Evolutionary conservation across 1,140 invertebrate species (phyloP).

Genomic region (Papilio polytes): DNA sequence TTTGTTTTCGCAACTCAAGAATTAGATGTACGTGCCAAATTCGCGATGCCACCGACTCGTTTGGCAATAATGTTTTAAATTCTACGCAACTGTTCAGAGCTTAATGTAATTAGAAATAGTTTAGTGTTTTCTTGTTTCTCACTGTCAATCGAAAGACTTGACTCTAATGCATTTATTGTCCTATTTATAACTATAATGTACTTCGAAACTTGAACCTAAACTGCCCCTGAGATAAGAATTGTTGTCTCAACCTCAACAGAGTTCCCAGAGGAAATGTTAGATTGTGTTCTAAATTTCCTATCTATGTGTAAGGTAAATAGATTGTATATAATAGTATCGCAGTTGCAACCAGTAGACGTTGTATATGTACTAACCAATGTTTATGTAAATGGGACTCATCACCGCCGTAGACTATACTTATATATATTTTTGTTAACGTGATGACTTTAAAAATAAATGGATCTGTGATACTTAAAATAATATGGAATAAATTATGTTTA

Average conservation of each 20-base stretch:
- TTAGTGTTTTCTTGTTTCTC: slow-evolving; percentile 47
- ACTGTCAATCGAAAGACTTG: slow-evolving; percentile 51
- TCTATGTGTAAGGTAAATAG: slow-evolving; percentile 64
- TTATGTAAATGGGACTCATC: slow-evolving; percentile 66
- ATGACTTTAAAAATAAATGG: slow-evolving; percentile 83
- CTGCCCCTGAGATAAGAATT: not conserved
- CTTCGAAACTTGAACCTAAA: not conserved
- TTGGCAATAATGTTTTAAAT: slow-evolving; percentile 65
- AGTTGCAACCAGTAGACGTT: slow-evolving; percentile 47
- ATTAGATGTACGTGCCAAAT: slow-evolving; percentile 72
- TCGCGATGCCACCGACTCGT: slow-evolving; percentile 57
- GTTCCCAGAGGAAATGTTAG: slow-evolving; percentile 28
- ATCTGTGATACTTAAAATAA: slow-evolving; percentile 84
- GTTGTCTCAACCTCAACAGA: slow-evolving; percentile 6
- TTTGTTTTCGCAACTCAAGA: slow-evolving; percentile 40
- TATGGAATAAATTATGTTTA: slow-evolving; percentile 84
- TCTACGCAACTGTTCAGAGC: slow-evolving; percentile 65
- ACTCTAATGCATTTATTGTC: slow-evolving; percentile 58
- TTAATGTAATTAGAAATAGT: slow-evolving; percentile 60
- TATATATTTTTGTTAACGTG: slow-evolving; percentile 83
- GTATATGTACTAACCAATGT: slow-evolving; percentile 52
- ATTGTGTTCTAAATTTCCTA: slow-evolving; percentile 34
- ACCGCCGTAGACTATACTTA: slow-evolving; percentile 68
- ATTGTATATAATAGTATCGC: slow-evolving; percentile 75
- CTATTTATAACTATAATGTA: slow-evolving; percentile 38